Percentiles rank a stretch among this genome's conserved stretches.
phyloP scores from a whole-genome alignment of 2,888 invertebrate genomes.

The Biston stratarius region DNA sequence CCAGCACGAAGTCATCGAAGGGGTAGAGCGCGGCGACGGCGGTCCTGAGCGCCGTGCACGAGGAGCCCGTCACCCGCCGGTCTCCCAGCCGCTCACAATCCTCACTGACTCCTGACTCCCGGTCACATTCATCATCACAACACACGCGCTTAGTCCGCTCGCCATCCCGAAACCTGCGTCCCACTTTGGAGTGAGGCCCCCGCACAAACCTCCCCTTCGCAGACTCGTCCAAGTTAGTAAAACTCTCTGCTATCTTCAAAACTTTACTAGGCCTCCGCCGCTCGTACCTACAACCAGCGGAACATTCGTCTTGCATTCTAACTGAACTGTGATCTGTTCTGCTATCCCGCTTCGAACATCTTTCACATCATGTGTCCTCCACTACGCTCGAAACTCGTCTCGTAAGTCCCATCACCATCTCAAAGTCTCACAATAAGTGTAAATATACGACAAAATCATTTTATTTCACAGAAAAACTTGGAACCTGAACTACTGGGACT shows the following conservation, averaged over 20 bases:
- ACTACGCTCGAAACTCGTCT: constrained; percentile 62
- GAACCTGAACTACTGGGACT: constrained; percentile 67
- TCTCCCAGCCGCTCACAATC: constrained; percentile 80
- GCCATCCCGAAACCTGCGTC: constrained; percentile 68
- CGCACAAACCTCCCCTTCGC: constrained; percentile 80
- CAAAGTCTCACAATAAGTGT: constrained; percentile 64
- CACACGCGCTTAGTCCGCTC: constrained; percentile 78
- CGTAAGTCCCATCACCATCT: constrained; percentile 59
- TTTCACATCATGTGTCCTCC: constrained; percentile 70
- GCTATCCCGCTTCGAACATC: constrained; percentile 83
- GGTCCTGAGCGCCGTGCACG: constrained; percentile 95
- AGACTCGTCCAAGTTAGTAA: constrained; percentile 82
- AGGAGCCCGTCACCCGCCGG: constrained; percentile 83
- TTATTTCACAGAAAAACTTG: constrained; percentile 70
- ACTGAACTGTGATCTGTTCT: constrained; percentile 62
- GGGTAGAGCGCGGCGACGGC: constrained; percentile 97
- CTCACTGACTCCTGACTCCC: constrained; percentile 83
- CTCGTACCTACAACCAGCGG: constrained; percentile 77
- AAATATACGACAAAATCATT: constrained; percentile 77
- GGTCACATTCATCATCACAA: constrained; percentile 82
- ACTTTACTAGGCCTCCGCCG: constrained; percentile 83
- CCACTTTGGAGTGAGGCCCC: constrained; percentile 77
- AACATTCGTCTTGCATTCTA: constrained; percentile 84
- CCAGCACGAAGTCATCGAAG: constrained; percentile 96
- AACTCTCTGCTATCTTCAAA: constrained; percentile 84